Evolutionary conservation across 2,888 invertebrate genomes (phyloP).

Genomic region (Trichogramma dendrolimi): DNA sequence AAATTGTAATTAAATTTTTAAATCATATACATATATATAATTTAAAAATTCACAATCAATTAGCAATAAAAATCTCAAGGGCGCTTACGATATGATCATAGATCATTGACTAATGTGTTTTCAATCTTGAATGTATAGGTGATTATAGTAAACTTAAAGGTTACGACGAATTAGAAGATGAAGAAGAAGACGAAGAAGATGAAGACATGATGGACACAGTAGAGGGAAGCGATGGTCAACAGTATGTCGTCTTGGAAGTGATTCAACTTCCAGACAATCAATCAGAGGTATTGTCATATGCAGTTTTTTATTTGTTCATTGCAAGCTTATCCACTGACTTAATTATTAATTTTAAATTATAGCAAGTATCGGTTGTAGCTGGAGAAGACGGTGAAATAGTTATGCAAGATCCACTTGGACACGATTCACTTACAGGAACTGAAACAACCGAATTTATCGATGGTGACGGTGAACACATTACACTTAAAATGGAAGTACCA

Average conservation of each 20-base stretch:
- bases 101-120: slow-evolving; percentile 49
- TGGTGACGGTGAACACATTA: slow-evolving; percentile 1
- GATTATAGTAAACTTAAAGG: slow-evolving; percentile 48
- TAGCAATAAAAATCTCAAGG: slow-evolving; percentile 16
- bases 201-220: slow-evolving; percentile 65
- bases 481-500: slow-evolving; percentile 33
- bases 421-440: slow-evolving; percentile 54
- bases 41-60: slow-evolving; percentile 4
- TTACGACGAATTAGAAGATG: slow-evolving; percentile 58
- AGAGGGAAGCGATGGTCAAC: slow-evolving; percentile 71
- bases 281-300: slow-evolving; percentile 43
- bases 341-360: slow-evolving; percentile 4
- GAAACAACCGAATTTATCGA: slow-evolving; percentile 42
- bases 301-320: neutral
- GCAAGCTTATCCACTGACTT: neutral
- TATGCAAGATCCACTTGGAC: slow-evolving; percentile 48
- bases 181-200: slow-evolving; percentile 52
- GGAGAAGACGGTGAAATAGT: slow-evolving; percentile 52
- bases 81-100: slow-evolving; percentile 47
- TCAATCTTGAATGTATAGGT: slow-evolving; percentile 23
- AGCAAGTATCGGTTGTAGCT: slow-evolving; percentile 53
- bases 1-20: neutral
- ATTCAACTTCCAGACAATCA: slow-evolving; percentile 72
- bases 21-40: slow-evolving; percentile 11
- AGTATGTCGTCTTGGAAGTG: slow-evolving; percentile 86